Conservation (phyloP, 2,888 invertebrate species). For the Bombylius discolor region DNA sequence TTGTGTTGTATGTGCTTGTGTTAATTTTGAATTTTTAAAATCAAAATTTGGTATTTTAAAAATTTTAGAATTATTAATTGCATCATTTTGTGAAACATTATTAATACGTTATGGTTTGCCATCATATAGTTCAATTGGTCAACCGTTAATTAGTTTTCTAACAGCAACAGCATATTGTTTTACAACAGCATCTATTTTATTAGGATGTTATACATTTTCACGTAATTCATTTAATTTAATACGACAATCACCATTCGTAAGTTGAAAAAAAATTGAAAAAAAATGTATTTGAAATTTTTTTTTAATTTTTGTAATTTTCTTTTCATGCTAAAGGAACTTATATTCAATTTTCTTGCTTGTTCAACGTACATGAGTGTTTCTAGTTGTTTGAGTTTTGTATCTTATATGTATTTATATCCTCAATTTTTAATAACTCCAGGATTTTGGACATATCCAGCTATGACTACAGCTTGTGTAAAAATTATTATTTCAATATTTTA, state of each 20-base stretch:
- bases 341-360: slow-evolving; percentile 65
- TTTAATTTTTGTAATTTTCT: slow-evolving; percentile 18
- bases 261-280: slow-evolving; percentile 27
- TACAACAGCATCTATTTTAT: slow-evolving; percentile 59
- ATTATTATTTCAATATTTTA: not conserved
- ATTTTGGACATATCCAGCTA: slow-evolving; percentile 76
- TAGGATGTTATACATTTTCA: slow-evolving; percentile 67
- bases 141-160: slow-evolving; percentile 66
- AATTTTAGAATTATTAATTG: slow-evolving; percentile 59
- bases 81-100: slow-evolving; percentile 69
- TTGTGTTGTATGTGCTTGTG: slow-evolving; percentile 63
- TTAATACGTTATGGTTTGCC: slow-evolving; percentile 65
- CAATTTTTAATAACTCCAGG: slow-evolving; percentile 57
- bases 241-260: slow-evolving; percentile 71
- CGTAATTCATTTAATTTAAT: slow-evolving; percentile 61
- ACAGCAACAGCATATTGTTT: slow-evolving; percentile 70
- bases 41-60: slow-evolving; percentile 62
- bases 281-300: not conserved
- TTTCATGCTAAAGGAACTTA: slow-evolving; percentile 49
- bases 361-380: slow-evolving; percentile 68
- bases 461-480: slow-evolving; percentile 72
- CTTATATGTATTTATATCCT: slow-evolving; percentile 63
- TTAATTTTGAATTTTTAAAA: slow-evolving; percentile 62
- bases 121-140: slow-evolving; percentile 59
- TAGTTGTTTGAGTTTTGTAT: slow-evolving; percentile 65